Conservation (phyloP, 2,888 invertebrate species). For the Anodontia alba region DNA sequence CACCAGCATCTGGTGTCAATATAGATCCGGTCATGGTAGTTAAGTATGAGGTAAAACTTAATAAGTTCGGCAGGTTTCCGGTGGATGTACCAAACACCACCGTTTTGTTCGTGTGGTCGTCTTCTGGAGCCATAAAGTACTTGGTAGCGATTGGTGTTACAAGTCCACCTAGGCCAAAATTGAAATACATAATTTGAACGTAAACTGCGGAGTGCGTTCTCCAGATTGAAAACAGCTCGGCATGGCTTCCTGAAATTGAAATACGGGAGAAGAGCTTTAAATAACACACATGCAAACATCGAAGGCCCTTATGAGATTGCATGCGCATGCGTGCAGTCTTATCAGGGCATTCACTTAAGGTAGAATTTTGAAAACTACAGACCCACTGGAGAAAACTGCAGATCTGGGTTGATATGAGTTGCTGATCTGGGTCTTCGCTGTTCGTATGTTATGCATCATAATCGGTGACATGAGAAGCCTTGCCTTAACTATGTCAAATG, state of each 20-base stretch:
- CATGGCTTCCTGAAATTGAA: slow-evolving; percentile 71
- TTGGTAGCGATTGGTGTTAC: slow-evolving; percentile 61
- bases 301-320: no score
- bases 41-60: not conserved
- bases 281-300: not conserved
- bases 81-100: not conserved
- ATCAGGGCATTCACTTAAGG: no score
- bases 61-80: not conserved
- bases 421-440: no score
- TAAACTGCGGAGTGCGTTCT: slow-evolving; percentile 51
- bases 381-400: no score
- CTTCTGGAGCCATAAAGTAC: slow-evolving; percentile 47
- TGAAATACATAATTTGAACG: slow-evolving; percentile 63
- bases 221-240: slow-evolving; percentile 61
- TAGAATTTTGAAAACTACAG: no score
- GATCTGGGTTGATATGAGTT: no score
- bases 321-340: no score
- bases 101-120: not conserved
- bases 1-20: not conserved
- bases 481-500: no score
- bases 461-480: no score
- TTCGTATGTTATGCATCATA: no score
- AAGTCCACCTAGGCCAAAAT: slow-evolving; percentile 60
- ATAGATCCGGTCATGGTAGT: not conserved
- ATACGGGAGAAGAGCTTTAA: not conserved